These are phyloP conservation scores for Zaprionus ornatus DNA, from an alignment of 1,140 invertebrate genomes.

Conservation along the genomic window DNA sequence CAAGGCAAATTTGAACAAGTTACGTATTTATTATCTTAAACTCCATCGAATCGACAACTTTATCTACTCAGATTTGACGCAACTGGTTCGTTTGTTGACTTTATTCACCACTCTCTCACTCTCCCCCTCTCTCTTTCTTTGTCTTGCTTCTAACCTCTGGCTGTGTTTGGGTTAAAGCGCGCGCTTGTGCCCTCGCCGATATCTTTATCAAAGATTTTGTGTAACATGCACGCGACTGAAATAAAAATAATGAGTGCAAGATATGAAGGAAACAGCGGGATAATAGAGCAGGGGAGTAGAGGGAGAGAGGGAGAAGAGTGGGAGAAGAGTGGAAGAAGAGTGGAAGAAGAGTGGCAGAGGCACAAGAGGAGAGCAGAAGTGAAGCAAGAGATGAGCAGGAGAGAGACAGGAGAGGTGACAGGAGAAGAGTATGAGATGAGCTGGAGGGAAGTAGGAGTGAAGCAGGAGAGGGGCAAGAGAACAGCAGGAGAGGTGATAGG, in stretches of 20 bases:
- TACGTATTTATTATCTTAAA: constrained; percentile 25
- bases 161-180: neutral
- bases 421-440: neutral
- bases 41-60: constrained; percentile 28
- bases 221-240: constrained; percentile 69
- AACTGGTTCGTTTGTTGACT: constrained; percentile 4
- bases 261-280: neutral
- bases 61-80: constrained; percentile 25
- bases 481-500: constrained; percentile 1
- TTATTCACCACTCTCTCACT: neutral
- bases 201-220: constrained; percentile 61
- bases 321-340: neutral
- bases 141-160: neutral
- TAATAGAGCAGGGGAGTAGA: neutral
- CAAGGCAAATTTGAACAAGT: constrained; percentile 3
- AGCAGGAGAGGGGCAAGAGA: neutral
- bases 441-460: neutral
- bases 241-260: constrained; percentile 69
- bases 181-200: constrained; percentile 16
- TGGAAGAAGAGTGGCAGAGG: neutral
- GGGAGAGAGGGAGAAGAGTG: neutral
- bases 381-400: too few species aligned
- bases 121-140: neutral
- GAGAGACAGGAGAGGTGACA: neutral
- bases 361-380: neutral